Evolutionary conservation across 2,113 vertebrate species (phyloP).

Genomic region (Sinosuthora webbiana): DNA sequence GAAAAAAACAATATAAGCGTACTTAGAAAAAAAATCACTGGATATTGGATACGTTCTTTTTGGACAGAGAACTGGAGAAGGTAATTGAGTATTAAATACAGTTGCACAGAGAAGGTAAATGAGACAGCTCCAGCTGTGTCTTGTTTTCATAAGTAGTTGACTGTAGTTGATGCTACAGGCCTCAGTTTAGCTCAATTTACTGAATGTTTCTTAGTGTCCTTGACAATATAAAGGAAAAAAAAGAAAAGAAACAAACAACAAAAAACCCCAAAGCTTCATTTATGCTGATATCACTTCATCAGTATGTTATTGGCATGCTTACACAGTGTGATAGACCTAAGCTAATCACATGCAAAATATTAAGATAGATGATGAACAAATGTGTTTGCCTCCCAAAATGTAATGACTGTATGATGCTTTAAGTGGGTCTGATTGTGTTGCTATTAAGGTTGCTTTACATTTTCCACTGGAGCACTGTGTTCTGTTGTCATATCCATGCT

Average conservation of each 20-base stretch:
- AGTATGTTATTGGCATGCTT: constrained; percentile 16
- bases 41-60: neutral
- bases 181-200: neutral
- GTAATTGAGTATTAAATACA: neutral
- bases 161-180: neutral
- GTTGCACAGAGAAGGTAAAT: neutral
- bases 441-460: constrained; percentile 1
- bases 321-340: neutral
- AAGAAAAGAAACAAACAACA: neutral
- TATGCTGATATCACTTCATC: neutral
- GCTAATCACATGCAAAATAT: constrained; percentile 39
- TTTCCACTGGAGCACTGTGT: neutral
- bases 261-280: neutral
- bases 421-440: constrained; percentile 21
- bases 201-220: neutral
- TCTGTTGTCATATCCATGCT: neutral
- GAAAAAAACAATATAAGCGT: neutral
- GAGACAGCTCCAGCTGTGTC: neutral
- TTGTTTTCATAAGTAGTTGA: neutral
- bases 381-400: neutral
- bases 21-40: neutral
- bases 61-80: neutral
- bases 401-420: neutral
- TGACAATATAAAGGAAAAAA: neutral
- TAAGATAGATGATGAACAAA: constrained; percentile 32